Base-by-base conservation (phyloP, 2,888 invertebrate genomes). In the Cheilosia urbana region DNA sequence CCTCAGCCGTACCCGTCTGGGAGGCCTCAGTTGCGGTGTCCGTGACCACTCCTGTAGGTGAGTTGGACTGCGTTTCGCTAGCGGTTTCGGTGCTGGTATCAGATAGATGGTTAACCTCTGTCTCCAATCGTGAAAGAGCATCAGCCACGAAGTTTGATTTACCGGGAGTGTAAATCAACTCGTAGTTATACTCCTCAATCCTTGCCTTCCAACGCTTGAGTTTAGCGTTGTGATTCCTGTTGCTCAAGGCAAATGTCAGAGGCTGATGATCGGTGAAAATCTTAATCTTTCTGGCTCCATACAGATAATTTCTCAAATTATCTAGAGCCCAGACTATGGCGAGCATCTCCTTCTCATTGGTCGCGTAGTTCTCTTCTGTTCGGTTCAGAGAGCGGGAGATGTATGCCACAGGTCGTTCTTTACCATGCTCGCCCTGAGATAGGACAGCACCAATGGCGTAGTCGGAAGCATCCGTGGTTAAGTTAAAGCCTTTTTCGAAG, bases 151-250 rank as follows among this genome's bases (percentile, higher is more conserved):
- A 30, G 17, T 81, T 76, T 40, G 69, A 65, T 53, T 62, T 69
- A 60, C 75, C 68, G 1, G 69, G 55, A 65, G 60, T 76, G 51
- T 63, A 85, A 53, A 76, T 58, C 51, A 66, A 42, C 24, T 77
- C 53, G 24, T 60, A 60, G 40, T 62, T 68, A 4, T 51, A 68
- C 37, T 53, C 69, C 24, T 69, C 75, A 34, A 75, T 55, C 5
- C 42, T 65, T 2, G 76, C 65, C 21, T 77, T 77, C 72, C 62
- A 83, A 1, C 62, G 65, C 15, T 79, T 84, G 2, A 79, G 62
- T 13, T 79, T 79, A 2, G 75, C 62, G 7, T 83, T 77, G 21
- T 66, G 53, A 42, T 83, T 73, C 13, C 78, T 47, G 40, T 62
- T 78, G 11, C 63, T 63, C 11, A 68, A 17, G 4, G 72, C 24